Conservation (phyloP, 2,113 vertebrate species). For the Pao palembangensis region DNA sequence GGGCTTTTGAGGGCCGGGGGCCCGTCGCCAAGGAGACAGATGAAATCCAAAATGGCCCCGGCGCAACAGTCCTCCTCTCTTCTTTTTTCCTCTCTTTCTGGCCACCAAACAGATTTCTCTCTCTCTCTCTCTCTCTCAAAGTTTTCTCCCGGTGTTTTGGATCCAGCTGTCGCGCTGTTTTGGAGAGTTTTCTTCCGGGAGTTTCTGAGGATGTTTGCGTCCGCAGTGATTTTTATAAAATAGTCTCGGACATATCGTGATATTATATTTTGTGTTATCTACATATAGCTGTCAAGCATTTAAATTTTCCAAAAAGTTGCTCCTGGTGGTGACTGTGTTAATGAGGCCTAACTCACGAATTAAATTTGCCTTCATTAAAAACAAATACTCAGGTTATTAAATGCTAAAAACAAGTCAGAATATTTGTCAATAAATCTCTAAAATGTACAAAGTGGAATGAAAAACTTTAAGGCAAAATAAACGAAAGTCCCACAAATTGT, state of each 20-base stretch:
- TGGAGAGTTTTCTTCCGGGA: slow-evolving; percentile 13
- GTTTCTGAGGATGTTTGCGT: slow-evolving; percentile 18
- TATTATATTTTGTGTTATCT: too few relatives aligned
- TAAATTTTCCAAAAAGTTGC: not conserved
- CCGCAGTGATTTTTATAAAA: too few relatives aligned
- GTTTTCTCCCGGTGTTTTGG: slow-evolving; percentile 75
- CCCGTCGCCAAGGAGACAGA: slow-evolving; percentile 97
- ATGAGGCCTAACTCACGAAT: not conserved
- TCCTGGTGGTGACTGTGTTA: not conserved
- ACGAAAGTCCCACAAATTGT: not conserved
- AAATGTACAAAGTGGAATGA: too few relatives aligned
- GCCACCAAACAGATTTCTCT: slow-evolving; percentile 74
- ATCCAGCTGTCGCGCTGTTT: slow-evolving; percentile 82
- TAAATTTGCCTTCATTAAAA: slow-evolving; percentile 2
- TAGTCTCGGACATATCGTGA: too few relatives aligned
- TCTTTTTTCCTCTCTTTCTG: slow-evolving; percentile 71
- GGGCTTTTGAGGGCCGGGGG: slow-evolving; percentile 87
- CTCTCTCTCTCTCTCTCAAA: slow-evolving; percentile 40
- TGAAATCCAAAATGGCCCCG: slow-evolving; percentile 95
- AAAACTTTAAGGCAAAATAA: not conserved
- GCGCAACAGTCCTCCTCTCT: slow-evolving; percentile 82
- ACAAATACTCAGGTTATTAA: not conserved
- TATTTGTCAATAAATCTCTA: too few relatives aligned
- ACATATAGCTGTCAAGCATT: not conserved
- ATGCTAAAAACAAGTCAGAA: not conserved